Base-by-base conservation (phyloP, 1,140 invertebrate species). In the Leptopilina clavipes region DNA sequence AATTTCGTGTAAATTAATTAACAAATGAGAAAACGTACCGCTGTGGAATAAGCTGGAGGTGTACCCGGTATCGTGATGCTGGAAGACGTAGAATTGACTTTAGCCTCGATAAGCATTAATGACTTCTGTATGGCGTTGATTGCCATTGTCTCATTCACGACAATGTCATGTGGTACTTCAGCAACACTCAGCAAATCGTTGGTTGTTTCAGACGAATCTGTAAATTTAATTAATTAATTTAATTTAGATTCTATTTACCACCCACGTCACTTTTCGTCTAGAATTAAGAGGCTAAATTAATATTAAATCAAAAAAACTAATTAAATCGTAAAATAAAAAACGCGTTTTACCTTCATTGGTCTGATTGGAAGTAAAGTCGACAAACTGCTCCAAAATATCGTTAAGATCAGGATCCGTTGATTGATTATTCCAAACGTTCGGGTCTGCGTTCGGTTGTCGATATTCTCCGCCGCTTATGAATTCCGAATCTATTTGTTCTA, bases 91-190 rank as follows among this genome's bases (percentile, higher is more conserved):
- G 94, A 92, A 87, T 92, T 93, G 76, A 93, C 92, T 71, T 89
- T 93, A 86, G 93, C 95, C 87, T 94, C 93, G 82, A 92, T 94
- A 82, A 94, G 95, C 96, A 98, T 98, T 75, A 98, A 91, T 84
- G 95, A 96, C 87, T 96, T 94, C 84, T 97, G 95, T 84, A 98
- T 98, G 10, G 94, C 95, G 85, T 94, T 96, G 72, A 98, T 98
- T 17, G 95, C 97, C 89, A 95, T 93, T 86, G 94, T 94, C 83
- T 97, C 95, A 81, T 94, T 94, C 80, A 93, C 88, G 45, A 91
- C 91, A 86, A 92, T 82, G 54, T 87, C 89, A 45, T 89, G 89
- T 22, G 87, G 87, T 75, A 88, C 86, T 84, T 89, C 90, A 7
- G 90, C 89, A 25, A 82, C 84, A 79, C 91, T 91, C 78, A 93